Evolutionary conservation across 2,888 invertebrate species (phyloP).

Genomic region (Leucoma salicis): DNA sequence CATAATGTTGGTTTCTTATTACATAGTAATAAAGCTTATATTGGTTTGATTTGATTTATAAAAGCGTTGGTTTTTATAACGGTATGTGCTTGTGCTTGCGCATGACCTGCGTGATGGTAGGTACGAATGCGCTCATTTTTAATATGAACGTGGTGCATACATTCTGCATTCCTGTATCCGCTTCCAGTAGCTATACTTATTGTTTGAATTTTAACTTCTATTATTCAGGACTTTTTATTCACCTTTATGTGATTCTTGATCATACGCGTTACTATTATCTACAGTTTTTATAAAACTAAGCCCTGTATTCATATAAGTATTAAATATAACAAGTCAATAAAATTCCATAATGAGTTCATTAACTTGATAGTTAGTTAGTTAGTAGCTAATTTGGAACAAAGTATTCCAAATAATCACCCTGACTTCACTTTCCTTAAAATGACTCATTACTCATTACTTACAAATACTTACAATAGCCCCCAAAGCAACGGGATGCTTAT

Average conservation of each 20-base stretch:
- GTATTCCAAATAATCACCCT: too few species aligned
- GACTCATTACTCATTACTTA: conserved; percentile 55
- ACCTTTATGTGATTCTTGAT: too few species aligned
- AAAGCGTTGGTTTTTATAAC: conserved; percentile 42
- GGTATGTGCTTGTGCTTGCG: conserved; percentile 40
- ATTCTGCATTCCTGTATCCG: conserved; percentile 56
- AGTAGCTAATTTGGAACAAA: too few species aligned
- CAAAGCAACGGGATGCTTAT: conserved; percentile 48
- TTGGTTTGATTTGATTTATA: conserved; percentile 12
- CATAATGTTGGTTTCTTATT: not conserved
- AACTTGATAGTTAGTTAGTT: too few species aligned
- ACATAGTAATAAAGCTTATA: conserved; percentile 11
- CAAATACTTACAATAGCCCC: conserved; percentile 43
- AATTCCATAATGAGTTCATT: too few species aligned
- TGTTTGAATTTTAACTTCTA: conserved; percentile 21
- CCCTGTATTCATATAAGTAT: too few species aligned
- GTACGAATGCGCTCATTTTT: conserved; percentile 58
- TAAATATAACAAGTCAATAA: too few species aligned
- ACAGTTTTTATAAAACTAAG: too few species aligned
- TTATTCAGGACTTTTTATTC: not conserved
- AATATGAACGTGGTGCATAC: conserved; percentile 54
- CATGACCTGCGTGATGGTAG: conserved; percentile 50
- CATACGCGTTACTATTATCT: too few species aligned
- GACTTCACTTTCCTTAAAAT: conserved; percentile 22
- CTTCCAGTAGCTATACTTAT: conserved; percentile 28